A percentile compares a stretch with the other conserved stretches of the same genome.
Evolutionary conservation across 2,888 invertebrate species (phyloP).

Genomic region (Cecidostiba fungosa): DNA sequence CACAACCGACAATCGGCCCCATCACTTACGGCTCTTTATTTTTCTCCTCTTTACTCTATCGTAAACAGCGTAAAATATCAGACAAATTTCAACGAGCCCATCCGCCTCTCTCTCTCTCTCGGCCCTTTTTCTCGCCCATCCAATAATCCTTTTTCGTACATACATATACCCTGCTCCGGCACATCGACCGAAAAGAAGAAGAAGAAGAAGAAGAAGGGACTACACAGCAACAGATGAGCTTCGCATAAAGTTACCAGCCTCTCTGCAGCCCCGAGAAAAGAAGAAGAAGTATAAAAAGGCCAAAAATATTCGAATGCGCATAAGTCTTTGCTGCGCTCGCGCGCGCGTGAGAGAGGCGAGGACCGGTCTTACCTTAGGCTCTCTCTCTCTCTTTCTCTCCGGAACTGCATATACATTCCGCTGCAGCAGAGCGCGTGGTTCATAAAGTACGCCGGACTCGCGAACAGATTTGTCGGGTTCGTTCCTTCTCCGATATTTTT

Average conservation of each 20-base stretch:
- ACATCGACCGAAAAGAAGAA: constrained; percentile 36
- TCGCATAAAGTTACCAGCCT: constrained; percentile 39
- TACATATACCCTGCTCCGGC: background rate
- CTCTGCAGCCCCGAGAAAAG: background rate
- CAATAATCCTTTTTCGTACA: constrained; percentile 41
- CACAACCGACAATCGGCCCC: background rate
- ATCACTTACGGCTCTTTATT: background rate
- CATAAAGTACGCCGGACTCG: constrained; percentile 56
- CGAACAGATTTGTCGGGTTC: constrained; percentile 66
- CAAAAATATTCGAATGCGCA: constrained; percentile 58
- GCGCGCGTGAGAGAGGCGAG: constrained; percentile 14
- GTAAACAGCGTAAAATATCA: constrained; percentile 49
- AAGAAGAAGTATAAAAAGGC: constrained; percentile 53
- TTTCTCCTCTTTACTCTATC: background rate
- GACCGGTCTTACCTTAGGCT: constrained; percentile 57
- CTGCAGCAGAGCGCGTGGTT: constrained; percentile 34
- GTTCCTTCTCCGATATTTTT: constrained; percentile 68
- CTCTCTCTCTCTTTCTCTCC: constrained; percentile 1
- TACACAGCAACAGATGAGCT: constrained; percentile 46
- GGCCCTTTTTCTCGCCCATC: constrained; percentile 28
- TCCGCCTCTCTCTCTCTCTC: background rate
- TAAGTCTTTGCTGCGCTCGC: constrained; percentile 53
- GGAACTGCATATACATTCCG: constrained; percentile 34
- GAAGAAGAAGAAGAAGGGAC: constrained; percentile 31
- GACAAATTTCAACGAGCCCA: constrained; percentile 47